Evolutionary conservation across 2,888 invertebrate species (phyloP).

Genomic region (Heteromurus nitidus): DNA sequence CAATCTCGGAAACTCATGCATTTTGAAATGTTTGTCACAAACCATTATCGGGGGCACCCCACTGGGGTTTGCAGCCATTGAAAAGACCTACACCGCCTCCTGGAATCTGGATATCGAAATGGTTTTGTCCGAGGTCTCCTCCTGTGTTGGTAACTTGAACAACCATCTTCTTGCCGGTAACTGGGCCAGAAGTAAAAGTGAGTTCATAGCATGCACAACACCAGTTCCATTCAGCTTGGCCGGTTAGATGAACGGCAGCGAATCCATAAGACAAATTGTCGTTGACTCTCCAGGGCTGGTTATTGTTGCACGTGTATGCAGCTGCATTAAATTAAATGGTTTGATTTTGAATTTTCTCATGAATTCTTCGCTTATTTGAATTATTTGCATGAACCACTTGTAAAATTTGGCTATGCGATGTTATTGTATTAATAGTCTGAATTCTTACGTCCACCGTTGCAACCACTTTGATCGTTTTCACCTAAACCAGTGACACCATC

Average conservation of each 20-base stretch:
- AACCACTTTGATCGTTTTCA: conserved; percentile 51
- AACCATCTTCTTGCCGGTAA: conserved; percentile 55
- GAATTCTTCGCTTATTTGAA: too few species aligned
- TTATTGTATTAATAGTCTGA: too few species aligned
- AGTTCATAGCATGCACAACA: conserved; percentile 65
- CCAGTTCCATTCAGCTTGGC: conserved; percentile 49
- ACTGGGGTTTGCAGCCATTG: conserved; percentile 65
- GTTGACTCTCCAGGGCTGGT: conserved; percentile 54
- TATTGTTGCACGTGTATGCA: conserved; percentile 47
- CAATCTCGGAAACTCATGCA: too few species aligned
- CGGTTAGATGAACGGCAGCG: conserved; percentile 47
- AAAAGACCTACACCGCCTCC: conserved; percentile 66
- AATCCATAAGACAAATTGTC: conserved; percentile 47
- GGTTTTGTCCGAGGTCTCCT: conserved; percentile 64
- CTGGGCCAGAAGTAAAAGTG: conserved; percentile 57
- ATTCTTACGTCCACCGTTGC: conserved; percentile 61
- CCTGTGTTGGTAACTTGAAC: conserved; percentile 67
- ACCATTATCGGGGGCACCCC: conserved; percentile 47
- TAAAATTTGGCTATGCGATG: too few species aligned
- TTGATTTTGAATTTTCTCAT: too few species aligned
- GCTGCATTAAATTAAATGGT: conserved; percentile 35
- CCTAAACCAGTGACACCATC: conserved; percentile 48
- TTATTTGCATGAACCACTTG: too few species aligned
- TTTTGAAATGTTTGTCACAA: too few species aligned
- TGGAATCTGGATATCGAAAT: conserved; percentile 66